phyloP scores from a whole-genome alignment of 2,888 invertebrate genomes.

The Oegoconia quadripuncta region DNA sequence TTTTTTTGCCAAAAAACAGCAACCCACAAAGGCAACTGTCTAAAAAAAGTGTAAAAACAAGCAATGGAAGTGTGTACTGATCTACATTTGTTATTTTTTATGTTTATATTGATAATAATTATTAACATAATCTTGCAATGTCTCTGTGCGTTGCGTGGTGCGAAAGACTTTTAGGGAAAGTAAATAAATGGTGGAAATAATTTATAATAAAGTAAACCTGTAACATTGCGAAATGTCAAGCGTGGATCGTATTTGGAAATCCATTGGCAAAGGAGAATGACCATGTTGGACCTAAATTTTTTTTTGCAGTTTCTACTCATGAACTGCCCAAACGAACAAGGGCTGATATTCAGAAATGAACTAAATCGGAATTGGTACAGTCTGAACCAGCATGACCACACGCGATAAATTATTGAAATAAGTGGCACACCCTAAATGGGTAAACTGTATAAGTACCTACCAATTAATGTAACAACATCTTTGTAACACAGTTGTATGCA shows the following conservation, averaged over 20 bases:
- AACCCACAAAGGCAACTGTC: conserved; percentile 53
- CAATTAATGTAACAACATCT: too few species aligned
- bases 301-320: too few species aligned
- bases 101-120: conserved; percentile 60
- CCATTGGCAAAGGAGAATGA: conserved; percentile 27
- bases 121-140: conserved; percentile 35
- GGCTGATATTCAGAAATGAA: too few species aligned
- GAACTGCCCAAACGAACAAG: too few species aligned
- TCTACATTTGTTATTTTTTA: conserved; percentile 65
- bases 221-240: conserved; percentile 33
- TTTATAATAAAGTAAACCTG: conserved; percentile 27
- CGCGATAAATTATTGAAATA: too few species aligned
- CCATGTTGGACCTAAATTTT: too few species aligned
- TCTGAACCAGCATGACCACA: too few species aligned
- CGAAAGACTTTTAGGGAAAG: conserved; percentile 6
- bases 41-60: conserved; percentile 41
- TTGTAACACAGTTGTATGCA: too few species aligned
- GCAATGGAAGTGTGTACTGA: conserved; percentile 47
- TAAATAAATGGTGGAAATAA: conserved; percentile 46
- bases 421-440: too few species aligned
- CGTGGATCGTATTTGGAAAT: conserved; percentile 38
- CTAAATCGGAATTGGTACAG: too few species aligned
- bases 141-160: conserved; percentile 38
- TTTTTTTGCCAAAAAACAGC: not conserved
- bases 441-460: too few species aligned